These are phyloP conservation scores for Acipenser ruthenus DNA, from an alignment of 2,797 vertebrate genomes.

Conservation along the genomic window DNA sequence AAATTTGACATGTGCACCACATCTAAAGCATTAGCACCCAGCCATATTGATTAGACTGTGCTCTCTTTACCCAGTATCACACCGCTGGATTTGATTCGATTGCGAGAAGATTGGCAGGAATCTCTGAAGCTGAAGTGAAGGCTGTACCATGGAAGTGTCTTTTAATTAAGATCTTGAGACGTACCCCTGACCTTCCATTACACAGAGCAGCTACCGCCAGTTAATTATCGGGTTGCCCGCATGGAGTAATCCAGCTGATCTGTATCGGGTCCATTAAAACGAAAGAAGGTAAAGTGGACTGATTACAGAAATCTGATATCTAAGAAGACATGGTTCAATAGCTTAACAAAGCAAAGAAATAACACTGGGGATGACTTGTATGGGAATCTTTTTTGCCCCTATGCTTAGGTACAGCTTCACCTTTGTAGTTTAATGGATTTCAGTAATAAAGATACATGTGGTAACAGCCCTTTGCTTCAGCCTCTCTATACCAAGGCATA, in stretches of 20 bases:
- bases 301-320: slow-evolving; percentile 10
- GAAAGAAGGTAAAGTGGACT: neutral
- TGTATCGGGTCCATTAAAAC: neutral
- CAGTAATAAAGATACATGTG: too few species aligned
- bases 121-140: slow-evolving; percentile 38
- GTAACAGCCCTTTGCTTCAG: too few species aligned
- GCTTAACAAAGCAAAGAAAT: slow-evolving; percentile 18
- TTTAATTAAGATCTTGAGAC: slow-evolving; percentile 52
- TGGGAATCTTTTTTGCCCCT: too few species aligned
- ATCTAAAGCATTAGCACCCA: slow-evolving; percentile 36
- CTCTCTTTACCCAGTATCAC: slow-evolving; percentile 43
- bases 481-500: too few species aligned
- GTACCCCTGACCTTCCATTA: slow-evolving; percentile 44
- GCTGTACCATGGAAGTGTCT: slow-evolving; percentile 39
- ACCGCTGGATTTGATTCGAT: slow-evolving; percentile 46
- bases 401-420: too few species aligned
- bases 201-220: neutral
- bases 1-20: slow-evolving; percentile 41
- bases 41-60: slow-evolving; percentile 59
- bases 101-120: slow-evolving; percentile 39
- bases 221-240: neutral
- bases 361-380: slow-evolving; percentile 10
- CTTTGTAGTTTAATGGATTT: too few species aligned
- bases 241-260: slow-evolving; percentile 4
- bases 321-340: slow-evolving; percentile 20